Evolutionary conservation across 2,113 vertebrate species (phyloP).

Genomic region (Ramphastos sulfuratus): DNA sequence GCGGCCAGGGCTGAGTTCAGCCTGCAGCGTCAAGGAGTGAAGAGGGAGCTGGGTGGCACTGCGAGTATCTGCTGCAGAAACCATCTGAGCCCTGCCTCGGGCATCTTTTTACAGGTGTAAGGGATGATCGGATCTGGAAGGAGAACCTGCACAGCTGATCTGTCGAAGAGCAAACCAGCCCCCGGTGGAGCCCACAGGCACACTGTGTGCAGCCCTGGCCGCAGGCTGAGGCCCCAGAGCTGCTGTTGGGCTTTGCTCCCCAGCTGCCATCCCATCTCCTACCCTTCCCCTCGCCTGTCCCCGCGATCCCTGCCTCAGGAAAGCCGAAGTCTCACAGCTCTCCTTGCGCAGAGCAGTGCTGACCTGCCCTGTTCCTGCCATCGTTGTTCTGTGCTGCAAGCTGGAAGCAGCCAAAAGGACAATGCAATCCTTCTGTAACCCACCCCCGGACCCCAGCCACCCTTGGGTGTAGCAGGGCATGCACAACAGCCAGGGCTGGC

Average conservation of each 20-base stretch:
- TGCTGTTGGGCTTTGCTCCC: background rate
- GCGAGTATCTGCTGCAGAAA: background rate
- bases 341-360: background rate
- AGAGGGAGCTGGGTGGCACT: background rate
- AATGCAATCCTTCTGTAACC: background rate
- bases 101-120: background rate
- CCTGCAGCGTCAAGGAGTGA: background rate
- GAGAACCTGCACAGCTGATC: background rate
- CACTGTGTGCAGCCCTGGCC: background rate
- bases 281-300: background rate
- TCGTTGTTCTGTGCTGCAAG: conserved; percentile 53
- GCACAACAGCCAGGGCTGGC: background rate
- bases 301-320: background rate
- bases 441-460: background rate
- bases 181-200: background rate
- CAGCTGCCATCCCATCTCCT: background rate
- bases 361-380: conserved; percentile 31
- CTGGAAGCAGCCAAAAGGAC: background rate
- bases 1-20: background rate
- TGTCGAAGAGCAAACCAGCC: background rate
- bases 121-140: background rate
- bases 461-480: background rate
- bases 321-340: background rate
- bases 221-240: background rate
- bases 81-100: background rate